Conservation (phyloP, 30 jellyfish, hydroid and myxozoan genomes). For the Phacellophora camtschatica region DNA sequence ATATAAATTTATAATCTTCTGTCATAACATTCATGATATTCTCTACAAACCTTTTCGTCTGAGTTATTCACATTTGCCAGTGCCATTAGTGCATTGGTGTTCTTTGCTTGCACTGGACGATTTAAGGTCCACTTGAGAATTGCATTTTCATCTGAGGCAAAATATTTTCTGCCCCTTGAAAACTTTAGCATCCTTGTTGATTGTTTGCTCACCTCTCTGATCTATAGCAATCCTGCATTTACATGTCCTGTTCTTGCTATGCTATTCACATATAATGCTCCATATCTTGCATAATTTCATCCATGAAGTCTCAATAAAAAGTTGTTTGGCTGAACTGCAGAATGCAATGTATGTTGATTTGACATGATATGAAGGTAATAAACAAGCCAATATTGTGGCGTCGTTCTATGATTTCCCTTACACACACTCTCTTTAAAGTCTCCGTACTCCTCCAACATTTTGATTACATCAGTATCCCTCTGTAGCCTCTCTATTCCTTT, state of each 20-base stretch:
- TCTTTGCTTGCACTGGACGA: constrained; percentile 37
- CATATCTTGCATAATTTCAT: constrained; percentile 23
- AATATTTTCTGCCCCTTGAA: constrained; percentile 42
- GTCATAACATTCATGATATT: neutral
- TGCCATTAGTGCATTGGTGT: constrained; percentile 1
- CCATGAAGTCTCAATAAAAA: constrained; percentile 30
- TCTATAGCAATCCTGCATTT: constrained; percentile 31
- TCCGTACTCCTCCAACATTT: constrained; percentile 17
- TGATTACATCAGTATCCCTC: constrained; percentile 11
- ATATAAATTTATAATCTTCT: constrained; percentile 14
- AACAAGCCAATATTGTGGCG: constrained; percentile 52
- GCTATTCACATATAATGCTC: constrained; percentile 11
- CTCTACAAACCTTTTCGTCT: constrained; percentile 5
- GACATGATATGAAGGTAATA: constrained; percentile 22
- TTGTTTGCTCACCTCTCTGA: constrained; percentile 67
- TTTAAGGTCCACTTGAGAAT: constrained; percentile 55
- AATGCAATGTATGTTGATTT: constrained; percentile 18
- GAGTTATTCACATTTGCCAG: constrained; percentile 4
- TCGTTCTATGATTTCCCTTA: constrained; percentile 13
- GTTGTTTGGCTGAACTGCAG: constrained; percentile 31
- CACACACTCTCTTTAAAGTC: constrained; percentile 8
- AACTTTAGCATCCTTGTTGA: constrained; percentile 32
- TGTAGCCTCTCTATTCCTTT: constrained; percentile 10
- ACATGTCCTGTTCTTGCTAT: constrained; percentile 6
- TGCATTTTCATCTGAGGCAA: constrained; percentile 27